Evolutionary conservation across 2,888 invertebrate genomes (phyloP).

Genomic region (Napeogenes sylphis): DNA sequence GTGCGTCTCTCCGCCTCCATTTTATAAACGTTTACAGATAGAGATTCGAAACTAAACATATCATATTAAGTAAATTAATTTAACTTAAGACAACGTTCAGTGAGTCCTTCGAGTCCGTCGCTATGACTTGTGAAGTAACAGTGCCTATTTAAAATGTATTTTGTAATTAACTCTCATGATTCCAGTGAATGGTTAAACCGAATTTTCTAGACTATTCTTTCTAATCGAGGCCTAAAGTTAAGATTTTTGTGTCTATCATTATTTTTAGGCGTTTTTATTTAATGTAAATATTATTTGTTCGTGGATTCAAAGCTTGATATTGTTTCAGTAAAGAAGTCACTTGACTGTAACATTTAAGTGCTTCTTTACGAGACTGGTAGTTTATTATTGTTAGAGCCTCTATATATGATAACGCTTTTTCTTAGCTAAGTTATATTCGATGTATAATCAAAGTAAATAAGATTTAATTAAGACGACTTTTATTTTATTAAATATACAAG

Average conservation of each 20-base stretch:
- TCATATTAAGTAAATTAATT: constrained; percentile 44
- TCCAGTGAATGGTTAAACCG: constrained; percentile 21
- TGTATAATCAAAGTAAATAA: constrained; percentile 9
- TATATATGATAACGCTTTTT: constrained; percentile 1
- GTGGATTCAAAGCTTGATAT: constrained; percentile 12
- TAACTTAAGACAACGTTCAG: constrained; percentile 34
- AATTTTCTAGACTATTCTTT: constrained; percentile 29
- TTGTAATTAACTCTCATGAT: constrained; percentile 17
- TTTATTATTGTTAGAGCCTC: constrained; percentile 14
- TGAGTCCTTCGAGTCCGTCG: constrained; percentile 33
- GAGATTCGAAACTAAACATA: constrained; percentile 51
- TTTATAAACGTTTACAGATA: constrained; percentile 42
- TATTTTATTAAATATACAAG: constrained; percentile 28
- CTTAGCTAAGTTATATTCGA: constrained; percentile 1
- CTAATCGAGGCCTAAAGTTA: constrained; percentile 21
- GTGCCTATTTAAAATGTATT: constrained; percentile 28
- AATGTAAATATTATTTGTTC: constrained; percentile 16
- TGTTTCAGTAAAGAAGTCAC: constrained; percentile 46
- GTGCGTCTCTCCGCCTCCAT: constrained; percentile 48
- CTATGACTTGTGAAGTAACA: constrained; percentile 25
- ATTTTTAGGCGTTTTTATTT: constrained; percentile 7
- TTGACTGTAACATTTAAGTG: constrained; percentile 56
- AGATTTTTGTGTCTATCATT: not conserved
- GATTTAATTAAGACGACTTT: constrained; percentile 16
- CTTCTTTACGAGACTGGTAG: constrained; percentile 42